These are phyloP conservation scores for Pachyseris speciosa DNA, from an alignment of 64 coral and sea anemone species.

Conservation along the genomic window DNA sequence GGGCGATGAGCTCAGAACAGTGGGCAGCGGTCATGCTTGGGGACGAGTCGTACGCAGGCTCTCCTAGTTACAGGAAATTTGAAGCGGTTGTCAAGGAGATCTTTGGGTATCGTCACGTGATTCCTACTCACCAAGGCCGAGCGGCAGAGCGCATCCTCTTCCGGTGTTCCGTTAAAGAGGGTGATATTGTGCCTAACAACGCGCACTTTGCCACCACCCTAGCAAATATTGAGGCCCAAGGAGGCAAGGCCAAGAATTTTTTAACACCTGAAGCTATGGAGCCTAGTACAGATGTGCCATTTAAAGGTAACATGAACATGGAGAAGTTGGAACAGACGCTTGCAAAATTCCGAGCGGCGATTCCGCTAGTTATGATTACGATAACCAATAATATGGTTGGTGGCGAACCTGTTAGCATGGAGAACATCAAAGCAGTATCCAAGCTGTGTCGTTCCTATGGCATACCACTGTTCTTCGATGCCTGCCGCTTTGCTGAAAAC, in stretches of 20 bases:
- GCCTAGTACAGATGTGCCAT: conserved; percentile 40
- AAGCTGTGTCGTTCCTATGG: conserved; percentile 59
- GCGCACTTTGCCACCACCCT: conserved; percentile 74
- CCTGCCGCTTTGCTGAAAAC: conserved; percentile 80
- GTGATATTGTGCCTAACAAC: conserved; percentile 71
- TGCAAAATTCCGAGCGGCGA: background rate
- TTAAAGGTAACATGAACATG: conserved; percentile 71
- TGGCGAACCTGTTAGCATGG: conserved; percentile 69
- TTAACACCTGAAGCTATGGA: conserved; percentile 48
- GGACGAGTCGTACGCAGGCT: conserved; percentile 81
- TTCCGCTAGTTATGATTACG: conserved; percentile 62
- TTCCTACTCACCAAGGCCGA: conserved; percentile 81
- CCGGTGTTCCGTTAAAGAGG: background rate
- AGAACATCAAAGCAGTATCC: conserved; percentile 70
- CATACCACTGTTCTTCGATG: conserved; percentile 69
- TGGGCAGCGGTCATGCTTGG: conserved; percentile 76
- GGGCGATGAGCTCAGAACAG: conserved; percentile 72
- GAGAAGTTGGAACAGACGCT: conserved; percentile 41
- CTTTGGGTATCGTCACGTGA: conserved; percentile 75
- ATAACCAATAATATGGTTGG: conserved; percentile 72
- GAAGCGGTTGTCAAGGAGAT: conserved; percentile 76
- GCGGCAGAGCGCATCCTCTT: conserved; percentile 82
- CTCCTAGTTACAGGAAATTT: conserved; percentile 66
- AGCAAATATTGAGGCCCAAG: conserved; percentile 69
- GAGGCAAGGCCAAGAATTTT: conserved; percentile 49